Evolutionary conservation across 2,113 vertebrate genomes (phyloP).

Genomic region (Carettochelys insculpta): DNA sequence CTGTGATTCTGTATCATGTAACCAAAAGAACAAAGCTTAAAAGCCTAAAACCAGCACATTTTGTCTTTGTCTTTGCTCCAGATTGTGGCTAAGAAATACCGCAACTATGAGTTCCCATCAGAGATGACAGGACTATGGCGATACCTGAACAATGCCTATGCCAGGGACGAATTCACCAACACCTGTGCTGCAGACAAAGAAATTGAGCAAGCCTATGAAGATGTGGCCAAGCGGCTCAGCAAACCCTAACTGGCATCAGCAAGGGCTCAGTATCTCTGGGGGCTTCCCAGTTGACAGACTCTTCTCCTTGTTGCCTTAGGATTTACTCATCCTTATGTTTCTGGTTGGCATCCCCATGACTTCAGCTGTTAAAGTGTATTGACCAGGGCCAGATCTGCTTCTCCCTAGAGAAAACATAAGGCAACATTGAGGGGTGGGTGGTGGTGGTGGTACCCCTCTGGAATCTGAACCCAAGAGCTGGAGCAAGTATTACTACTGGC

Average conservation of each 20-base stretch:
- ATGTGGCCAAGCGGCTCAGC: slow-evolving; percentile 90
- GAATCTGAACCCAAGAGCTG: slow-evolving; percentile 23
- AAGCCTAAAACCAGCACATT: not conserved
- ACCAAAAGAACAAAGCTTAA: not conserved
- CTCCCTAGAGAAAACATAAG: slow-evolving; percentile 1
- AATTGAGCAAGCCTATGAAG: slow-evolving; percentile 92
- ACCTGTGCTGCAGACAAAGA: slow-evolving; percentile 92
- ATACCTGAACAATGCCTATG: slow-evolving; percentile 90
- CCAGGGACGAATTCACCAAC: slow-evolving; percentile 94
- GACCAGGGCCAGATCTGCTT: not conserved
- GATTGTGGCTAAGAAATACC: slow-evolving; percentile 96
- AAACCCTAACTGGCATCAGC: slow-evolving; percentile 76
- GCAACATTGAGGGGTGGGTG: not conserved
- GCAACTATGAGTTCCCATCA: slow-evolving; percentile 89
- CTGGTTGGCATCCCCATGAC: slow-evolving; percentile 38
- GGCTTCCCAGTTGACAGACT: slow-evolving; percentile 42
- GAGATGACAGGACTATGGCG: slow-evolving; percentile 92
- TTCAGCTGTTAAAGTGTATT: slow-evolving; percentile 10
- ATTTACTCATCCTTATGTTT: slow-evolving; percentile 16
- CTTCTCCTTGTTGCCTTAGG: slow-evolving; percentile 62
- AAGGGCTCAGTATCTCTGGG: slow-evolving; percentile 8
- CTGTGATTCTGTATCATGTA: no score
- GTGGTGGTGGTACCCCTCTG: not conserved
- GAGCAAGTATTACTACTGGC: slow-evolving; percentile 10
- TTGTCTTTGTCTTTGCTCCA: slow-evolving; percentile 55